Evolutionary conservation across 2,113 vertebrate genomes (phyloP).

Genomic region (Agapornis roseicollis): DNA sequence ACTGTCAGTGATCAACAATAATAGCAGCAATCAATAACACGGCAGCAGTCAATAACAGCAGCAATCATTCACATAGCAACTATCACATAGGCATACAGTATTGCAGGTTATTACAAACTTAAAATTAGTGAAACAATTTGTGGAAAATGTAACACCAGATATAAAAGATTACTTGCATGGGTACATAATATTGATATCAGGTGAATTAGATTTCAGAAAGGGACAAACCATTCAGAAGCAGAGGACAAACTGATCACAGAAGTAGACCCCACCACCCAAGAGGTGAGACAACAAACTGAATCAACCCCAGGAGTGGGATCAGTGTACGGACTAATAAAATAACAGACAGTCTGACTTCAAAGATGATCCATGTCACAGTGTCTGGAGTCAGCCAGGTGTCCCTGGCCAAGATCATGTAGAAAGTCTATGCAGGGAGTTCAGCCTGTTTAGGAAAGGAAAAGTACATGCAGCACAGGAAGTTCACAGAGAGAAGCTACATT

Average conservation of each 20-base stretch:
- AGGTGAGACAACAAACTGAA: not conserved
- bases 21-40: not conserved
- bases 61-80: not conserved
- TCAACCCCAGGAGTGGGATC: not conserved
- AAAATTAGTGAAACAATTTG: not conserved
- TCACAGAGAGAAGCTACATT: not conserved
- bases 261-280: not conserved
- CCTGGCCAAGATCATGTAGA: not conserved
- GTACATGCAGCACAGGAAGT: accelerated
- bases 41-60: not conserved
- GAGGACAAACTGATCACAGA: not conserved
- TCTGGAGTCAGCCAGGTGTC: not conserved
- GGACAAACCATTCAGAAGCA: not conserved
- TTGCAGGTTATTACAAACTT: not conserved
- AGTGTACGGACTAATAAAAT: accelerated
- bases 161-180: not conserved
- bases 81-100: too few relatives aligned
- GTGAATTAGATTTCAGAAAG: not conserved
- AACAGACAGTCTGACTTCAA: not conserved
- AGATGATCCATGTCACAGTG: accelerated
- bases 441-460: not conserved
- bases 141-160: not conserved
- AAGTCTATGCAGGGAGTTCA: not conserved
- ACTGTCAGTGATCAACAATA: not conserved
- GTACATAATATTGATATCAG: not conserved